Evolutionary conservation across 2,797 vertebrate genomes (phyloP), one percentile per base, ranked within the genome.

Genomic region (Etheostoma perlongum): DNA sequence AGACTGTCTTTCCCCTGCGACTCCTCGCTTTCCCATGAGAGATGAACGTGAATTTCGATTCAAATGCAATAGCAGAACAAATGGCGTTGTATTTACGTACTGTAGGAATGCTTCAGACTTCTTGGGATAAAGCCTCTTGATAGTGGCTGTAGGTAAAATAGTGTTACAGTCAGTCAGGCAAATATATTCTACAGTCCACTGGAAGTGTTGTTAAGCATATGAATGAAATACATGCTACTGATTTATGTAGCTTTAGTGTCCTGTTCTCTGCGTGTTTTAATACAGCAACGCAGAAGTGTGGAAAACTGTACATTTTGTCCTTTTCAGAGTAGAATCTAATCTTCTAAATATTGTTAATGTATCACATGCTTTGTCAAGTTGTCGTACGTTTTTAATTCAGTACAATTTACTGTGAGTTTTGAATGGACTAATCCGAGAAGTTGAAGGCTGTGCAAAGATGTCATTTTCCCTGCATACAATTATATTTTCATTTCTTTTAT

Each of bases 401-500:
- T 19, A 1, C 6, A n/a, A 49, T 79, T 72, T 68, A 19, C 48
- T 62, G 46, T 59, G 23, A 62, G 52, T 82, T 73, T 58, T 51
- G 12, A 27, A 53, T 42, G 36, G 33, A 11, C 48, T 14, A 0
- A 40, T 79, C 79, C 68, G 76, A 9, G 72, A 72, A 55, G 86
- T 76, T 49, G 76, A 8, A 2, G 27, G 21, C 51, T 66, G 65
- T 44, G 23, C 55, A 64, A 67, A 55, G 57, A 61, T 48, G 57
- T 14, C 48, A 23, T 75, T 79, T 73, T 42, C 18, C 10, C 8
- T 54, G 51, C 66, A 71, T 78, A 65, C 79, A 83, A 81, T 89
- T 85, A 54, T 13, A 57, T 75, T 88, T 88, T 82, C 48, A 87
- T 88, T 88, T 79, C 55, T 81, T 76, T 74, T 25, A 59, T 30